Evolutionary conservation across 2,797 vertebrate genomes (phyloP).

Genomic region (Scolopax bukidnonensis): DNA sequence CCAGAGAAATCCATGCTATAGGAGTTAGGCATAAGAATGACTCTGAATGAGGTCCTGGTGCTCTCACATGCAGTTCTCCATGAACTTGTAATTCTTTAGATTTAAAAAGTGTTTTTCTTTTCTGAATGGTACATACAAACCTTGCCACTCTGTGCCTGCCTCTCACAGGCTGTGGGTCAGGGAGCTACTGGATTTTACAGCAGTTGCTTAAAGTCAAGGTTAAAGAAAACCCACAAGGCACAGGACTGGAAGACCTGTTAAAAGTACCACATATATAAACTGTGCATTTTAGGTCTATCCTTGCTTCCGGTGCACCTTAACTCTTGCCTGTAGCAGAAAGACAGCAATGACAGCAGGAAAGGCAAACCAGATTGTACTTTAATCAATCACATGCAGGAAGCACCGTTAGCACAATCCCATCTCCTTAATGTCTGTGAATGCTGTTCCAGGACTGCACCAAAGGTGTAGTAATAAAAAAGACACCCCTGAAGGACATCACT

Average conservation of each 20-base stretch:
- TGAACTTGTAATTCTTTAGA: neutral
- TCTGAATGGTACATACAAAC: neutral
- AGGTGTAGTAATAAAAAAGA: neutral
- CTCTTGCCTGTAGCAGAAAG: conserved; percentile 22
- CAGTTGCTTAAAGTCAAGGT: neutral
- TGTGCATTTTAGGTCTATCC: neutral
- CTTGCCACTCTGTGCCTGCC: neutral
- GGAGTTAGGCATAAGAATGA: neutral
- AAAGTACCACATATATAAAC: neutral
- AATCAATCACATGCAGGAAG: conserved; percentile 5
- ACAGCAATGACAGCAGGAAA: neutral
- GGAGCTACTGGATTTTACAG: neutral
- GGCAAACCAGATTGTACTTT: conserved; percentile 53
- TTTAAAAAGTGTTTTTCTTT: neutral
- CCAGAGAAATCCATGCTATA: neutral
- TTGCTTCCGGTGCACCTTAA: neutral
- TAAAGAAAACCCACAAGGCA: neutral
- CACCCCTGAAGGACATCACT: neutral
- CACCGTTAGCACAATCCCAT: neutral
- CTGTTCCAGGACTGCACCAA: neutral
- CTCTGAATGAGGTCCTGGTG: fast-evolving
- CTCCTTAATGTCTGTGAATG: neutral
- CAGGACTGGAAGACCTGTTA: neutral
- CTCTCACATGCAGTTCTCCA: neutral
- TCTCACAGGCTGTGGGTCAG: neutral